A percentile compares a stretch with the other conserved stretches of the same genome.
phyloP scores from a whole-genome alignment of 2,113 vertebrate species.

The Chaetura pelagica region DNA sequence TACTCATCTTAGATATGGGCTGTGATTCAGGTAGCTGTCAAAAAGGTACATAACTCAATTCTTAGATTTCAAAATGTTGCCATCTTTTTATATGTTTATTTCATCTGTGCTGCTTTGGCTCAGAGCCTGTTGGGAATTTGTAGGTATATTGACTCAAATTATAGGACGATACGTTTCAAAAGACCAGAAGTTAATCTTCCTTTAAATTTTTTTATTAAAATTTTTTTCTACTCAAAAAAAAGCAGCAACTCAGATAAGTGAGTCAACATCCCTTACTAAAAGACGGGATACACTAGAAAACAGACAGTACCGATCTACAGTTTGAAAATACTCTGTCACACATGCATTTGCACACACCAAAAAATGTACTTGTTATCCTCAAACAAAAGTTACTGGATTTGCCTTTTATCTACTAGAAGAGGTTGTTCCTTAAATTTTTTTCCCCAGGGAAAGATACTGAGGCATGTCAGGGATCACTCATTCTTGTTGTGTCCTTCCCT shows the following conservation, averaged over 20 bases:
- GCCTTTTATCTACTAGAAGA: not conserved
- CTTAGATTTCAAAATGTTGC: conserved; percentile 75
- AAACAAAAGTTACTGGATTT: not conserved
- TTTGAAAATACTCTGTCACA: not conserved
- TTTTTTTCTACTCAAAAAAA: conserved; percentile 6
- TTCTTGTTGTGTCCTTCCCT: not conserved
- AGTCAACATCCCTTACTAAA: conserved; percentile 5
- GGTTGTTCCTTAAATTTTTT: not conserved
- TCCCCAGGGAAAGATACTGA: not conserved
- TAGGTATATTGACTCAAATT: conserved; percentile 75
- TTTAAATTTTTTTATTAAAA: not conserved
- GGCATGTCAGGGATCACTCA: not conserved
- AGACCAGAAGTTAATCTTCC: conserved; percentile 70
- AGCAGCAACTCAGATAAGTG: conserved; percentile 46
- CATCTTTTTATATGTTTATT: conserved; percentile 74
- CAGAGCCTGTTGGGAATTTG: conserved; percentile 69
- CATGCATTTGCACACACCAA: not conserved
- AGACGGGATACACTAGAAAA: not conserved
- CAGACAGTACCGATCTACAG: not conserved
- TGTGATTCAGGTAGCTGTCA: conserved; percentile 82
- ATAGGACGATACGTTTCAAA: conserved; percentile 72
- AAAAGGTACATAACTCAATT: conserved; percentile 80
- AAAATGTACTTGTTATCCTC: not conserved
- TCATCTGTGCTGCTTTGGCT: conserved; percentile 75
- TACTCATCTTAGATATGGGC: conserved; percentile 71